phyloP scores from a whole-genome alignment of 2,888 invertebrate genomes.

The Acheta domesticus region DNA sequence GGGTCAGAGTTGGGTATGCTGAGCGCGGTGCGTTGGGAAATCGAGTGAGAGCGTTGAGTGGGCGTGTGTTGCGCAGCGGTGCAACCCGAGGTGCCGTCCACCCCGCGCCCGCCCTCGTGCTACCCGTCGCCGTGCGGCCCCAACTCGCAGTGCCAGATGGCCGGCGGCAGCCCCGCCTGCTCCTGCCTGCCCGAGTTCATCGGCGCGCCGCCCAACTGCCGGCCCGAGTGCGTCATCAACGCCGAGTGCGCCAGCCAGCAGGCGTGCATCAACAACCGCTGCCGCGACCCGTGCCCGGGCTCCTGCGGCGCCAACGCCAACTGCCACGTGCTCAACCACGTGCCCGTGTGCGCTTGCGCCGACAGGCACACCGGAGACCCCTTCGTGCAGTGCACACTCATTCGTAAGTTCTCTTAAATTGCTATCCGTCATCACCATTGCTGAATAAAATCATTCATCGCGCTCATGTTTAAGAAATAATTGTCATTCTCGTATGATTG shows the following conservation, averaged over 20 bases:
- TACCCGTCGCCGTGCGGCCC: constrained; percentile 81
- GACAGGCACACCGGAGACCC: constrained; percentile 78
- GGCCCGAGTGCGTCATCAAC: constrained; percentile 75
- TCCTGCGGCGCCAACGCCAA: constrained; percentile 77
- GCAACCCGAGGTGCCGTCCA: constrained; percentile 41
- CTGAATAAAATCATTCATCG: neutral
- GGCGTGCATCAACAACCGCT: constrained; percentile 75
- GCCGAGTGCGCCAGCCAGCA: constrained; percentile 74
- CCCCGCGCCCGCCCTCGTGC: constrained; percentile 70
- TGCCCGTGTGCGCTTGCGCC: constrained; percentile 75
- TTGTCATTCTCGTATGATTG: no score
- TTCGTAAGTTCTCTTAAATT: constrained; percentile 48
- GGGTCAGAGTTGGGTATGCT: no score
- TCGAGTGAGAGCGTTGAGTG: no score
- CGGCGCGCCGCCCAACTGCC: constrained; percentile 74
- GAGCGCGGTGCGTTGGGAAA: no score
- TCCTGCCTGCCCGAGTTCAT: constrained; percentile 74
- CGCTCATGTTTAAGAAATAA: no score
- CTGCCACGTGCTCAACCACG: constrained; percentile 74
- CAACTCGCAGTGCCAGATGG: constrained; percentile 73
- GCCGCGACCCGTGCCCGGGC: constrained; percentile 77
- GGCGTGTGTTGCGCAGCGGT: no score
- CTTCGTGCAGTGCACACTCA: constrained; percentile 65
- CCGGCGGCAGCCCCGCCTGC: constrained; percentile 70
- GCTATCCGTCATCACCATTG: constrained; percentile 30